A percentile compares a stretch with the other conserved stretches of the same genome.
phyloP scores from a whole-genome alignment of 2,113 vertebrate genomes.

The Odocoileus virginianus region DNA sequence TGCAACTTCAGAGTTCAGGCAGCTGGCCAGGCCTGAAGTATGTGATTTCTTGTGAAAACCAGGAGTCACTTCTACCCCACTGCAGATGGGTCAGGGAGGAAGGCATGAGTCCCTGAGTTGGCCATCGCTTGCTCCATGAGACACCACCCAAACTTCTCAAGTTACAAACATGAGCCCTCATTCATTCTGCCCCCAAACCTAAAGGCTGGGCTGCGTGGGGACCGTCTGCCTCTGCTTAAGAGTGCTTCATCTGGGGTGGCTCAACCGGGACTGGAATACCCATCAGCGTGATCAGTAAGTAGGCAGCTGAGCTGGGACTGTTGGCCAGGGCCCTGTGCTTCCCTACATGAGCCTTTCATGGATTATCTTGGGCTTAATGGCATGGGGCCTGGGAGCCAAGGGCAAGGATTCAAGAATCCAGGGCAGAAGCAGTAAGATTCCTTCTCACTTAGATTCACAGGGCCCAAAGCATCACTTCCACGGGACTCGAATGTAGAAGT shows the following conservation, averaged over 20 bases:
- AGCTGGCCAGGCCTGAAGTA: not conserved
- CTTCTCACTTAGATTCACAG: accelerated
- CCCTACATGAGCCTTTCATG: accelerated
- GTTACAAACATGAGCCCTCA: not conserved
- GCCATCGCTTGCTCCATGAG: not conserved
- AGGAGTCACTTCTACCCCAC: not conserved
- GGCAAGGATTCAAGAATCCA: not conserved
- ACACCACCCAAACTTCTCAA: not conserved
- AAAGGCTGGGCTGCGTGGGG: accelerated
- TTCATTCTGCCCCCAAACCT: not conserved
- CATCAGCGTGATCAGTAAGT: accelerated
- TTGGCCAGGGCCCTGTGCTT: no score
- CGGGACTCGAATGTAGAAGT: no score
- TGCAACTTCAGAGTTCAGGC: not conserved
- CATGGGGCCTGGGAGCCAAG: accelerated
- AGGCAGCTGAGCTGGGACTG: not conserved
- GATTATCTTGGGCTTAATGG: not conserved
- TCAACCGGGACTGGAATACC: not conserved
- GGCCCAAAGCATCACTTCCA: accelerated
- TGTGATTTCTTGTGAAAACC: not conserved
- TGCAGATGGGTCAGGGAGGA: not conserved
- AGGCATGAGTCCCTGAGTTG: not conserved
- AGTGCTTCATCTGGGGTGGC: not conserved
- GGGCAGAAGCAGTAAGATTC: not conserved
- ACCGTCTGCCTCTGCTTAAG: not conserved